A percentile compares a stretch with the other conserved stretches of the same genome.
These are phyloP conservation scores for Falco columbarius DNA, from an alignment of 2,797 vertebrate species.

Conservation along the genomic window DNA sequence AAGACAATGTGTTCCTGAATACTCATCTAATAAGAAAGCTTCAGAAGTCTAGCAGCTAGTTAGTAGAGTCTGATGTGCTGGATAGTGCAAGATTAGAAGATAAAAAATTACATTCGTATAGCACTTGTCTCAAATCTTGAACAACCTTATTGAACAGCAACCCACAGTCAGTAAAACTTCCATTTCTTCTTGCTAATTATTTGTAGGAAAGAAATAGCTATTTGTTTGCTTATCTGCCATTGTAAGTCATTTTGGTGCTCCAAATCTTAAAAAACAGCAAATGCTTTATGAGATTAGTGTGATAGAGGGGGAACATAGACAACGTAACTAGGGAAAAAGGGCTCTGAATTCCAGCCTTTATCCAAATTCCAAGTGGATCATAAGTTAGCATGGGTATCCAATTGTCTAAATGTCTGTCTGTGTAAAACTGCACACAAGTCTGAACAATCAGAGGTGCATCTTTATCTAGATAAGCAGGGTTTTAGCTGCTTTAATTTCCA, in stretches of 20 bases:
- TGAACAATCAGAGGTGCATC: neutral
- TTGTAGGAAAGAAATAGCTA: neutral
- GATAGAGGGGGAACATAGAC: neutral
- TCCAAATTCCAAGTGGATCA: neutral
- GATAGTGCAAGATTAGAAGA: neutral
- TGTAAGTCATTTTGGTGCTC: neutral
- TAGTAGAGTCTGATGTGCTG: neutral
- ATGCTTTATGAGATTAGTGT: neutral
- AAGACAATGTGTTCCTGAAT: neutral
- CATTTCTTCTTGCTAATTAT: neutral
- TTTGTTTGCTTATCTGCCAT: neutral
- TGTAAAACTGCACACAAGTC: neutral
- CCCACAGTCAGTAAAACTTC: neutral
- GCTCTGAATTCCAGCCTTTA: neutral
- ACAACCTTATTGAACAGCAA: neutral
- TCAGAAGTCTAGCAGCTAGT: neutral
- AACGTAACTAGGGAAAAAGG: neutral
- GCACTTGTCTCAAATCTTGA: neutral
- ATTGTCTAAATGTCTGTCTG: neutral
- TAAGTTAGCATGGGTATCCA: neutral
- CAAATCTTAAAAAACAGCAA: neutral
- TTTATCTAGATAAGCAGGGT: neutral
- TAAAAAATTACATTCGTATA: neutral
- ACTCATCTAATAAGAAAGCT: neutral
- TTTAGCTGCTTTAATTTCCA: neutral